Percentiles rank a stretch among this genome's conserved stretches.
These are phyloP conservation scores for Chlorocebus sabaeus DNA, from an alignment of 2,113 vertebrate species.

Conservation along the genomic window DNA sequence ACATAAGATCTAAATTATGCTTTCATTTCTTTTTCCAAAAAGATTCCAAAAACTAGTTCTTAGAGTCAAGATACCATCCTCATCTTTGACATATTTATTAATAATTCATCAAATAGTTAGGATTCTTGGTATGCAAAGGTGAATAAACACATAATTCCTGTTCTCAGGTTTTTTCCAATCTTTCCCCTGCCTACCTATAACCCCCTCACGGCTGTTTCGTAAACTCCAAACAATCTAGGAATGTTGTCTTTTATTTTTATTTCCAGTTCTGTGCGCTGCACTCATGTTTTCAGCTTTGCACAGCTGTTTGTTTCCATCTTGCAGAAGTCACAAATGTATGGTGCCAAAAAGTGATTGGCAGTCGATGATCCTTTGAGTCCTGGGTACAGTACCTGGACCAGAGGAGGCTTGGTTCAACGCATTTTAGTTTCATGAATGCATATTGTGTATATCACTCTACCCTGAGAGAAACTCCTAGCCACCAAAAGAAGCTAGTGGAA, in stretches of 20 bases:
- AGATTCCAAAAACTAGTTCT: not conserved
- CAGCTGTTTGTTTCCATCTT: not conserved
- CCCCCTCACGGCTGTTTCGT: not conserved
- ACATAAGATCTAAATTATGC: not conserved
- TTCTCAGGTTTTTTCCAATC: not conserved
- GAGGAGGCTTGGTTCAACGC: not conserved
- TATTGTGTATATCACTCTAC: not conserved
- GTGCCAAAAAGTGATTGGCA: conserved; percentile 41
- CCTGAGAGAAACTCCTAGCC: not conserved
- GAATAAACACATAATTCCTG: not conserved
- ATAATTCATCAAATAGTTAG: not conserved
- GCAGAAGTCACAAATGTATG: not conserved
- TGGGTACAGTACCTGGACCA: not conserved
- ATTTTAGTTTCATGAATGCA: conserved; percentile 23
- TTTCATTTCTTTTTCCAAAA: conserved; percentile 1
- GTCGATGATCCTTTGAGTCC: not conserved
- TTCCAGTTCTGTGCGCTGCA: not conserved
- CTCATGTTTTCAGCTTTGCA: not conserved
- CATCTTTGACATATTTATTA: not conserved
- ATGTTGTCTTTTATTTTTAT: not conserved
- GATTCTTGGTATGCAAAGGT: not conserved
- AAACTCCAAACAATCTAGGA: not conserved
- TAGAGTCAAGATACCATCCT: conserved; percentile 1
- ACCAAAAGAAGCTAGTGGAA: not conserved
- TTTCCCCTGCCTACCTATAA: not conserved